Evolutionary conservation across 2,113 vertebrate genomes (phyloP).

Genomic region (Nematolebias whitei): DNA sequence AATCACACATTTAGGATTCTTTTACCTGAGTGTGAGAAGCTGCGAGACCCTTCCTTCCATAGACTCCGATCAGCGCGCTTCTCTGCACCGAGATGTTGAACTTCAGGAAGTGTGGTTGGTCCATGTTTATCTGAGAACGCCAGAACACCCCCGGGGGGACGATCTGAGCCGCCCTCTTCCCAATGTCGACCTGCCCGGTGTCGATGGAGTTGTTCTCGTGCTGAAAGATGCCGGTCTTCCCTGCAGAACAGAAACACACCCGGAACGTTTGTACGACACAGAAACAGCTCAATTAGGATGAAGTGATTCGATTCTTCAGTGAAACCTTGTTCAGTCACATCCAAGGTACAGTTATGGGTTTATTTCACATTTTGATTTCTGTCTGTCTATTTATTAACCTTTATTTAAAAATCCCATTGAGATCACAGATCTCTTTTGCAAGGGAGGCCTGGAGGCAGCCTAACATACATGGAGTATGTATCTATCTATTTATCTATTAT

Average conservation of each 20-base stretch:
- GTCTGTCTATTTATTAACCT: too few species aligned
- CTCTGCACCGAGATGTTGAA: constrained; percentile 99
- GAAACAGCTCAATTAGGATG: not conserved
- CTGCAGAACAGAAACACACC: constrained; percentile 72
- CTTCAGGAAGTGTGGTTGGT: constrained; percentile 93
- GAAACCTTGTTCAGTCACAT: constrained; percentile 6
- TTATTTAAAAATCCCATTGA: constrained; percentile 3
- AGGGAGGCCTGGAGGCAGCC: too few species aligned
- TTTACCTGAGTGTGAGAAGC: constrained; percentile 97
- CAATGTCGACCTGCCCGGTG: constrained; percentile 92
- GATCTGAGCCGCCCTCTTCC: constrained; percentile 87
- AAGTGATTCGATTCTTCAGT: constrained; percentile 8
- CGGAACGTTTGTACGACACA: not conserved
- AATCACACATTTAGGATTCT: not conserved
- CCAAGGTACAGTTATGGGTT: constrained; percentile 10
- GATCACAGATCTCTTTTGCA: constrained; percentile 17
- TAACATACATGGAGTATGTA: too few species aligned
- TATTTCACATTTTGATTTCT: not conserved
- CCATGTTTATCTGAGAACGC: constrained; percentile 92
- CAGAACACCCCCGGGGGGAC: constrained; percentile 95
- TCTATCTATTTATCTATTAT: too few species aligned
- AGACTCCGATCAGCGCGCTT: constrained; percentile 95
- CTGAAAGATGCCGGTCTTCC: constrained; percentile 83
- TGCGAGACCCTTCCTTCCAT: constrained; percentile 94
- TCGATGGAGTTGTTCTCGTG: constrained; percentile 96